A percentile compares a stretch with the other conserved stretches of the same genome.
Conservation (phyloP, 35 echinoderm and acorn worm species). For the Heliocidaris erythrogramma region DNA sequence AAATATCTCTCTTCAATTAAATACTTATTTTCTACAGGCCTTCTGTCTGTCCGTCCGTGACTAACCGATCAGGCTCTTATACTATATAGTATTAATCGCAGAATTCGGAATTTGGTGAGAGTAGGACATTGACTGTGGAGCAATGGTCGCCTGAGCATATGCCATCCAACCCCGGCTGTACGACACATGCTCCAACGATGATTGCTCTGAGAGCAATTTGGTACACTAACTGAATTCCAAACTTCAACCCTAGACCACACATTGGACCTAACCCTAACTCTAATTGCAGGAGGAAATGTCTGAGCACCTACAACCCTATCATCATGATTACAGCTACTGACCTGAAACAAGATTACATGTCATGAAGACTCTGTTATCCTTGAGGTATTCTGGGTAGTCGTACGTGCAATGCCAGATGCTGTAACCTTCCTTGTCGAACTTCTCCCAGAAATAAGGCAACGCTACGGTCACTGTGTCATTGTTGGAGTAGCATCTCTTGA, state of each 20-base stretch:
- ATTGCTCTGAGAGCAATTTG: no score
- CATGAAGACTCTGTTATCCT: constrained; percentile 55
- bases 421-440: constrained; percentile 82
- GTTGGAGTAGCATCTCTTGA: constrained; percentile 79
- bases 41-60: no score
- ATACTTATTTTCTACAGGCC: no score
- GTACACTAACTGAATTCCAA: not conserved
- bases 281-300: no score
- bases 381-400: constrained; percentile 60
- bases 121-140: not conserved
- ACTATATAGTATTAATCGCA: no score
- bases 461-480: constrained; percentile 57
- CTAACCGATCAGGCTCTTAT: no score
- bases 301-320: no score
- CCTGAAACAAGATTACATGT: constrained; percentile 71
- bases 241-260: not conserved
- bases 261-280: not conserved
- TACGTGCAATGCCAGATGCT: constrained; percentile 80
- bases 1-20: no score
- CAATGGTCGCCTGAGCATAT: not conserved
- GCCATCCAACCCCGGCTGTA: no score
- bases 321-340: constrained; percentile 1
- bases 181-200: no score
- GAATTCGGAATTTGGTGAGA: no score
- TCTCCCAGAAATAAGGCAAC: constrained; percentile 90